Conservation (phyloP, 2,113 vertebrate species). For the Pterocles orientalis region DNA sequence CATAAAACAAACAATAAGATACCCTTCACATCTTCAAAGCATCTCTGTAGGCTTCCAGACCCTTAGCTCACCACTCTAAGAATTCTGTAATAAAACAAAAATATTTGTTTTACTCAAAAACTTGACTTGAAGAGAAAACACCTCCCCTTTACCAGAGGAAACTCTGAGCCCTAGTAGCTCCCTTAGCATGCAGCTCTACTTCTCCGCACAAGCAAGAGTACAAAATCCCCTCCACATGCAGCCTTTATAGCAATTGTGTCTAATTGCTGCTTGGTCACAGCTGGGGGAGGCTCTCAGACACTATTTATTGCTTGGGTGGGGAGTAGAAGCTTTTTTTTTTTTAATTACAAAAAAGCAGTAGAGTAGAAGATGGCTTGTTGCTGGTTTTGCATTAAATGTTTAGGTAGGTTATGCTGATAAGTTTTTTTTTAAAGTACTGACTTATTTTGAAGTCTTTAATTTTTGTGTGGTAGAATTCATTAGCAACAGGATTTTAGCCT, state of each 20-base stretch:
- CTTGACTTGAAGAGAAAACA: not conserved
- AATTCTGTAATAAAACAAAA: not conserved
- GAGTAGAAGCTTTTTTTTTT: accelerated
- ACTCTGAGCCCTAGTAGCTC: accelerated
- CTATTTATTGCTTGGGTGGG: not conserved
- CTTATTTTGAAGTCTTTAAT: not conserved
- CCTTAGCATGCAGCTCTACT: too few relatives aligned
- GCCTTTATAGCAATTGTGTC: not conserved
- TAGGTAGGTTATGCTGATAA: not conserved
- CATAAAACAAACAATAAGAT: not conserved
- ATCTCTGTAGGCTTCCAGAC: not conserved
- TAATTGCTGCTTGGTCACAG: not conserved
- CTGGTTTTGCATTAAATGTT: accelerated
- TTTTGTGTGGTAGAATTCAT: not conserved
- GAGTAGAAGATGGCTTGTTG: not conserved
- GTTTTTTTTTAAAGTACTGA: accelerated
- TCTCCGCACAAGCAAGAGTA: not conserved
- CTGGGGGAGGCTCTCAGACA: not conserved
- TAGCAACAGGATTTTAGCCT: not conserved
- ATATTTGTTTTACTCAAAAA: not conserved
- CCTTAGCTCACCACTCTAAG: not conserved
- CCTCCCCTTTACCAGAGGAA: accelerated
- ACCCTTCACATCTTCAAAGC: not conserved
- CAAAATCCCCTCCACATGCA: accelerated
- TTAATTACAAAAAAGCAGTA: accelerated